These are phyloP conservation scores for Drosophila lini DNA, from an alignment of 1,140 invertebrate species.

Conservation along the genomic window DNA sequence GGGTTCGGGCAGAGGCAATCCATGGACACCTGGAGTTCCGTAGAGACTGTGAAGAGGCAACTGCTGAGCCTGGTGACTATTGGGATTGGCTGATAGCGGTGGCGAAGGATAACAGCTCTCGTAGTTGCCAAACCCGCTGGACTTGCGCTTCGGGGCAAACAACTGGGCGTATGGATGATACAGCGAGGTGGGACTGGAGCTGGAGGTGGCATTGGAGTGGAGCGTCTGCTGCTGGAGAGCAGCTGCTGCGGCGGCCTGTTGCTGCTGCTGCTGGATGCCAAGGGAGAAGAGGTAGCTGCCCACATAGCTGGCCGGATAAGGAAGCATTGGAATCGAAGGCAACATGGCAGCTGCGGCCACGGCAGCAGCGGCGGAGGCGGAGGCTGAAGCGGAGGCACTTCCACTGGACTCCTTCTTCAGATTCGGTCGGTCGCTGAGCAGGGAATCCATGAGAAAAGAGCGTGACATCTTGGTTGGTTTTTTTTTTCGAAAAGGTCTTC, in stretches of 20 bases:
- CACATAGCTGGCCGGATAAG: constrained; percentile 87
- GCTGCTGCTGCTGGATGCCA: constrained; percentile 87
- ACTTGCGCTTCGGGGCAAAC: constrained; percentile 68
- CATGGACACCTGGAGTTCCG: constrained; percentile 27
- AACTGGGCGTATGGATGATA: constrained; percentile 78
- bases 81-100: constrained; percentile 70
- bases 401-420: constrained; percentile 72
- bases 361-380: constrained; percentile 79
- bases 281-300: constrained; percentile 87
- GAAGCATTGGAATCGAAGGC: constrained; percentile 85
- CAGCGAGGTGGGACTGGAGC: constrained; percentile 44
- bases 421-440: constrained; percentile 87
- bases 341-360: constrained; percentile 83
- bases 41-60: constrained; percentile 52
- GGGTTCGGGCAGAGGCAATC: constrained; percentile 56
- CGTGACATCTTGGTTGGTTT: constrained; percentile 87
- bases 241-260: constrained; percentile 83
- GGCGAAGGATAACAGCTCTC: constrained; percentile 84
- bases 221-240: constrained; percentile 55
- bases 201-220: constrained; percentile 52
- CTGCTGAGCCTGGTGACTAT: constrained; percentile 30
- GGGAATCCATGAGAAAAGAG: constrained; percentile 90
- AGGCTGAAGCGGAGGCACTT: constrained; percentile 71
- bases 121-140: constrained; percentile 52
- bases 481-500: background rate